Evolutionary conservation across 64 coral and sea anemone species (phyloP), one percentile per base, ranked within the genome.

Genomic region (Actinia tenebrosa): DNA sequence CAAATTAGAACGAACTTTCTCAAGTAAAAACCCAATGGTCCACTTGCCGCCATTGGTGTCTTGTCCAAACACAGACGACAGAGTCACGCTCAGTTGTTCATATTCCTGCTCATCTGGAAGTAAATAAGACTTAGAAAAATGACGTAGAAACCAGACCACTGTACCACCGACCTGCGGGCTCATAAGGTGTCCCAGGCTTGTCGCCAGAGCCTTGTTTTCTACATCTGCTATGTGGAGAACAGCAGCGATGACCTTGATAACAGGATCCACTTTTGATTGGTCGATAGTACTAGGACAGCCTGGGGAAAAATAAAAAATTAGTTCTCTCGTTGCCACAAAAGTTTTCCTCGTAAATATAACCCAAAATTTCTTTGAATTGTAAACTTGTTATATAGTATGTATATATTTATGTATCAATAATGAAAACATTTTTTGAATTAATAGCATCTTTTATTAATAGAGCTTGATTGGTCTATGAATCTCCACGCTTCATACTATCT

Each of bases 121-220:
- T 64, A 99, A 87, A 78, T 99, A 99, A 15, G 94, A 93, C 47
- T 89, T 92, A 16, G 91, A 69, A 87, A 90, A 96, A 79, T 96
- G 91, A 45, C 86, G 80, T 25, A 99, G 80, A 86, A 94, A 95
- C 97, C 97, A 99, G 3, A 99, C 93, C 83, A 99, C 90, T 52
- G 91, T 95, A 50, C 93, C 83, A n/a, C 93, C 93, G 14, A 99
- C 93, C 55, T 99, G 93, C 3, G 97, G 97, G 88, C 93, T 99
- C 23, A 99, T 56, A 42, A 89, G 83, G 44, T 94, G 91, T 37
- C 89, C 86, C 77, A 99, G 55, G 56, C 80, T 89, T 22, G 87
- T 88, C 1, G 86, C 64, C 19, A 99, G 59, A 43, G 97, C 97
- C 43, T 88, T 86, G 89, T 91, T 95, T 42, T 95, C 97, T 11